Percentiles rank a stretch among this genome's conserved stretches.
These are phyloP conservation scores for Podocnemis expansa DNA, from an alignment of 2,113 vertebrate genomes.

Conservation along the genomic window DNA sequence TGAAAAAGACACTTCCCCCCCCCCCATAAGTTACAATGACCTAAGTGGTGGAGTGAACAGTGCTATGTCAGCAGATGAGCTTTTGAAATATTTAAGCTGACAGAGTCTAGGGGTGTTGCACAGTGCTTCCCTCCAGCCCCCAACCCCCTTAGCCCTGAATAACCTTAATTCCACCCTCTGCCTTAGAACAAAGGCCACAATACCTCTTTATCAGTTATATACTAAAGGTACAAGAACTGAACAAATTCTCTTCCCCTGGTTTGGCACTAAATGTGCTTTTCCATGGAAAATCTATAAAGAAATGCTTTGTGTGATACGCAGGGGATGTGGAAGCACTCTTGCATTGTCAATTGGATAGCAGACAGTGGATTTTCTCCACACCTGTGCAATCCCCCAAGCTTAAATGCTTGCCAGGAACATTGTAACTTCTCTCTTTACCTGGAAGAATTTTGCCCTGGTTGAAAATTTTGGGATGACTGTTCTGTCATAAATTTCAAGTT, in stretches of 20 bases:
- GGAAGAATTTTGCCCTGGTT: background rate
- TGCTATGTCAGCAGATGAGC: too few relatives aligned
- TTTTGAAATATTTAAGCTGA: too few relatives aligned
- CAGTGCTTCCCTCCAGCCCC: background rate
- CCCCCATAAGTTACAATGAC: too few relatives aligned
- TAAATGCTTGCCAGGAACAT: background rate
- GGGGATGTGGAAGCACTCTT: background rate
- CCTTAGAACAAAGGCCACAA: background rate
- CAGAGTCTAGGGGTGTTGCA: background rate
- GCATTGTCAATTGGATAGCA: too few relatives aligned
- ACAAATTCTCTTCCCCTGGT: background rate
- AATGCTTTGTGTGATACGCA: background rate
- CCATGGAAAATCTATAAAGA: background rate
- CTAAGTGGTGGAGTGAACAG: too few relatives aligned
- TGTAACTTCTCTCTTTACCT: background rate
- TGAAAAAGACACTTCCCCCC: too few relatives aligned
- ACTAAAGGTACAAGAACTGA: background rate
- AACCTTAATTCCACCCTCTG: too few relatives aligned
- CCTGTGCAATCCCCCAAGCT: background rate
- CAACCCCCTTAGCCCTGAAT: too few relatives aligned
- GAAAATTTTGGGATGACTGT: background rate
- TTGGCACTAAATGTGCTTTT: background rate
- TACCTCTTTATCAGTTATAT: background rate
- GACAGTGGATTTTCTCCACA: too few relatives aligned
- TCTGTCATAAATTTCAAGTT: background rate